Evolutionary conservation across 2,797 vertebrate species (phyloP).

Genomic region (Otolemur crassicaudatus): DNA sequence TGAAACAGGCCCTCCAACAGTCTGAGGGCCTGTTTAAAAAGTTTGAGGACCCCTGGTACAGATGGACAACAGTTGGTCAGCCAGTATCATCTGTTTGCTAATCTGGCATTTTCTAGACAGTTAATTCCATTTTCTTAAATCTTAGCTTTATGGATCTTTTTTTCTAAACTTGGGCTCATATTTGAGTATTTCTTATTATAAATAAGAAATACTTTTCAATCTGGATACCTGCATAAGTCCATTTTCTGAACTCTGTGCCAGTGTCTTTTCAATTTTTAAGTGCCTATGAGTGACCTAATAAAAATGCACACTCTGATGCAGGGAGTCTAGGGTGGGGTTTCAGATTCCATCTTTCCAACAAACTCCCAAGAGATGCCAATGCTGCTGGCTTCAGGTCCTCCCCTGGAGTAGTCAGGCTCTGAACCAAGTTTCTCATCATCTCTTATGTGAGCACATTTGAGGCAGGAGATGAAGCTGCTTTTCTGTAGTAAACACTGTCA

Average conservation of each 20-base stretch:
- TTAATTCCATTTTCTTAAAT: slow-evolving; percentile 11
- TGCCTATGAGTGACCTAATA: not conserved
- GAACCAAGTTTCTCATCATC: not conserved
- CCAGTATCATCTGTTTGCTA: not conserved
- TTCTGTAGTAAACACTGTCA: not conserved
- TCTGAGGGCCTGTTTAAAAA: no score
- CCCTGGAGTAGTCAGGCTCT: not conserved
- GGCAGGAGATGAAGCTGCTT: not conserved
- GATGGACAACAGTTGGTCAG: not conserved
- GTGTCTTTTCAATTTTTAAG: not conserved
- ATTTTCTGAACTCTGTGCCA: not conserved
- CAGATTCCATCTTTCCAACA: not conserved
- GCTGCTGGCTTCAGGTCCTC: not conserved
- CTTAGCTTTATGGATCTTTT: not conserved
- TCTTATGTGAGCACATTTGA: not conserved
- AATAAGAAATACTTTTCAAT: not conserved
- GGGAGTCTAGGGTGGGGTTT: not conserved
- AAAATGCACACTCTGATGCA: not conserved
- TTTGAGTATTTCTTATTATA: not conserved
- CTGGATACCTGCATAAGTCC: not conserved
- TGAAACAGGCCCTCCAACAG: no score
- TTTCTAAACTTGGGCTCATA: slow-evolving; percentile 10
- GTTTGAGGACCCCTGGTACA: not conserved
- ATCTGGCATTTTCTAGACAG: not conserved
- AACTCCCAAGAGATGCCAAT: not conserved